A percentile compares a stretch with the other conserved stretches of the same genome.
phyloP scores from a whole-genome alignment of 2,888 invertebrate genomes.

The Netelia inedita region DNA sequence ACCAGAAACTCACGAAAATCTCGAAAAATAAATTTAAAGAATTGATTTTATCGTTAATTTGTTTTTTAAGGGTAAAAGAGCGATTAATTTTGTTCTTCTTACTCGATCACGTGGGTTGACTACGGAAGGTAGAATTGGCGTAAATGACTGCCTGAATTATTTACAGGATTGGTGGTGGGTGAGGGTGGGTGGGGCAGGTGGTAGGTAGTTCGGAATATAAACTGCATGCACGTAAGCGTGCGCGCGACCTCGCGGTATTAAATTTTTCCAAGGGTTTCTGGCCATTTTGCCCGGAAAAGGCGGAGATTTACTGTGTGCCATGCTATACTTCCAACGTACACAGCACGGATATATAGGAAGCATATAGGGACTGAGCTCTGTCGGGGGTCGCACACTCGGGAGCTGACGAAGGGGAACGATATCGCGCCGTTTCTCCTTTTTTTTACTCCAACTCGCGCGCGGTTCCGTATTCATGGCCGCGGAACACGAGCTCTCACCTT shows the following conservation, averaged over 20 bases:
- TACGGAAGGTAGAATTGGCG: constrained; percentile 40
- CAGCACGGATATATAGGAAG: not conserved
- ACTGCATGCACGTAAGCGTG: constrained; percentile 52
- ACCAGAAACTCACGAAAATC: too few species aligned
- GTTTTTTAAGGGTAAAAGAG: too few species aligned
- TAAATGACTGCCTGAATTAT: constrained; percentile 51
- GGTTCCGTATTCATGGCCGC: constrained; percentile 65
- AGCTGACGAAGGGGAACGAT: constrained; percentile 60
- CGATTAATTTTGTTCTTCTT: not conserved
- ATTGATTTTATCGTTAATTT: too few species aligned
- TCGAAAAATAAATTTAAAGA: too few species aligned
- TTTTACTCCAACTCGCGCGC: not conserved
- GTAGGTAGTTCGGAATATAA: constrained; percentile 30
- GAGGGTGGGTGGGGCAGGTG: not conserved
- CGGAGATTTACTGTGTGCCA: constrained; percentile 35
- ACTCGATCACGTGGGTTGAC: constrained; percentile 25
- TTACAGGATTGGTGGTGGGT: constrained; percentile 9
- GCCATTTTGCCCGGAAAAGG: constrained; percentile 33
- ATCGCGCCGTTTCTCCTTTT: constrained; percentile 54
- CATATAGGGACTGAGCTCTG: constrained; percentile 1
- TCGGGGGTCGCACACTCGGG: constrained; percentile 18
- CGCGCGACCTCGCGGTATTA: constrained; percentile 44
- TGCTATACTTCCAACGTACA: constrained; percentile 19
- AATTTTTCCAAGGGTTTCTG: constrained; percentile 51
- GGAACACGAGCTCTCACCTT: constrained; percentile 58